Base-by-base conservation (phyloP, 2,888 invertebrate genomes). In the Agriotes lineatus region DNA sequence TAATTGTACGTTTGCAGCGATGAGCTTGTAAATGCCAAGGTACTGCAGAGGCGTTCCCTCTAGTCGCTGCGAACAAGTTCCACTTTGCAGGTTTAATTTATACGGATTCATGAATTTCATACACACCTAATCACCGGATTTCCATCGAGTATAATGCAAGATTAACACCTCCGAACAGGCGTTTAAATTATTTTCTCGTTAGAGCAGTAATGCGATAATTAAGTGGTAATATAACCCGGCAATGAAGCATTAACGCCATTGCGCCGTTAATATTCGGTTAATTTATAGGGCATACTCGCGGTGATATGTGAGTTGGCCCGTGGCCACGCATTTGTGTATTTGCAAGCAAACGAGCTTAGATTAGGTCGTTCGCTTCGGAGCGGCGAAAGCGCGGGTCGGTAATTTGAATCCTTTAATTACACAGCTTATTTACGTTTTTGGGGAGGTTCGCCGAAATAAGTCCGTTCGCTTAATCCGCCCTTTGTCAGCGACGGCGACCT, bases 311-410 rank as follows among this genome's bases (percentile, higher is more conserved):
- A 35, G 35, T 57, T 35, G 57, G 48, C 42, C 58, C 39, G 35
- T 63, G 25, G 30, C 48, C 37, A 50, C 50, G 18, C 30, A 35
- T 65, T 58, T 58, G 16, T 48, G 19, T 50, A 58, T 65, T 65
- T 58, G 65, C 65, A 65, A 65, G 56, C 60, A 67, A 67, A 67
- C 57, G 61, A 48, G 57, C 25, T 54, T 20, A 65, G 50, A 50
- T 52, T 57, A 56, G 35, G 50, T 54, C 54, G 45, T 67, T 67
- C 56, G 14, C 35, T 67, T 45, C 7, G 48, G 20, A 37, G 30
- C 35, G 18, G 10, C 52, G 25, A 52, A 52, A 22, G 35, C 39
- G 33, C 61, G 35, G 60, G 25, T 19, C 37, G 37, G 45, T 44
- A 54, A 67, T 67, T 45, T 48, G 42, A 59, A 66, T 33, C 33